Evolutionary conservation across 2,888 invertebrate genomes (phyloP).

Genomic region (Ectobius pallidus): DNA sequence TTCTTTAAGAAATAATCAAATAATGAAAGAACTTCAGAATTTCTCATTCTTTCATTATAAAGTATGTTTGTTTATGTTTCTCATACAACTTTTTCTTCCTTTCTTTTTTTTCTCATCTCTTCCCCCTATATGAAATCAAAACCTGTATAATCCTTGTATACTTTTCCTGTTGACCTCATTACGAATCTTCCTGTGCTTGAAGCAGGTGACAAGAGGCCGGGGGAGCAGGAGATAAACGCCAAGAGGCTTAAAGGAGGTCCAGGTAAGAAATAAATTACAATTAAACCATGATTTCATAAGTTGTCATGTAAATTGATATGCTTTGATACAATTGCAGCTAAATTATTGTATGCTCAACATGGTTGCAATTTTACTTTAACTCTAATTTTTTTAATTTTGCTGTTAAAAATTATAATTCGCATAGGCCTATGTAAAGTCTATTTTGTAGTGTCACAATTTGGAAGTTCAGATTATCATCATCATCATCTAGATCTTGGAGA

Average conservation of each 20-base stretch:
- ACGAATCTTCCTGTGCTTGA: neutral
- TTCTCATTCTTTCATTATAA: conserved; percentile 18
- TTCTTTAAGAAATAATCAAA: neutral
- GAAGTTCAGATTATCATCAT: no score
- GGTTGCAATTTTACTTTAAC: no score
- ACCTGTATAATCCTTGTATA: neutral
- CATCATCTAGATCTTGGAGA: no score
- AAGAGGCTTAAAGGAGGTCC: conserved; percentile 42
- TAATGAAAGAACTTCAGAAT: conserved; percentile 2
- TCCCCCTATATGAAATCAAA: neutral
- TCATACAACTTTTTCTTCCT: conserved; percentile 1
- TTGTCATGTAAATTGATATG: no score
- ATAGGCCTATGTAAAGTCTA: no score
- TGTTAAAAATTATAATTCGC: no score
- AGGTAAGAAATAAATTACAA: no score
- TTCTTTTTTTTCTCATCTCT: neutral
- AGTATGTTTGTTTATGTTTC: neutral
- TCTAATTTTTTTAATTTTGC: no score
- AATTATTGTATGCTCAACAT: no score
- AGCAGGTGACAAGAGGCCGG: conserved; percentile 43
- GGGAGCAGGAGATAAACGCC: conserved; percentile 36
- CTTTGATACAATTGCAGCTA: no score
- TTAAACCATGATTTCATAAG: no score
- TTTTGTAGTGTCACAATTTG: no score
- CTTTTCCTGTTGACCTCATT: neutral